Conservation (phyloP, 2,113 vertebrate species). For the Stigmatopora nigra region DNA sequence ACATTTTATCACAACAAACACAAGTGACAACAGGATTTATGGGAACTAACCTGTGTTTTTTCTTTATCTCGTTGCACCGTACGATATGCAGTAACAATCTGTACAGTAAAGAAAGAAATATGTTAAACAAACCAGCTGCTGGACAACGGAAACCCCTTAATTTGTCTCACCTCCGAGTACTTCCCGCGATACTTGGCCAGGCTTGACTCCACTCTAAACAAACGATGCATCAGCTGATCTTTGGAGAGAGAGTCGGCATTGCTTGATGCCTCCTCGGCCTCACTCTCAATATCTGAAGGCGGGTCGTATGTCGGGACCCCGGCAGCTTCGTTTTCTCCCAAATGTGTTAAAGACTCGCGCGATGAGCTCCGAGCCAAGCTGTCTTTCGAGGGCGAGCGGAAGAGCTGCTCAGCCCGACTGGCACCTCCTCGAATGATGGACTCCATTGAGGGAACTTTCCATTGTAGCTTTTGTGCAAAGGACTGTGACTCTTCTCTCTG, state of each 20-base stretch:
- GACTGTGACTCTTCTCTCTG: conserved; percentile 79
- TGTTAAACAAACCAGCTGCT: background rate
- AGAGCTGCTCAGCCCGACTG: conserved; percentile 76
- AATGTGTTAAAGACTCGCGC: conserved; percentile 80
- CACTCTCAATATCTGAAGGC: conserved; percentile 88
- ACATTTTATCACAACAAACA: background rate
- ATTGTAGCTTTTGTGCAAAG: conserved; percentile 85
- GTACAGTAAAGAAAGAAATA: background rate
- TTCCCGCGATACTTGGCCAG: conserved; percentile 82
- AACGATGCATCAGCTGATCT: conserved; percentile 79
- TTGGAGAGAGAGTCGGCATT: conserved; percentile 73
- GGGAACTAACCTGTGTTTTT: conserved; percentile 82
- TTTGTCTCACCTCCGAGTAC: conserved; percentile 80
- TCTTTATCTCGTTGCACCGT: conserved; percentile 87
- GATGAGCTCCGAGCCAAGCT: conserved; percentile 80
- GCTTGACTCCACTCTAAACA: conserved; percentile 79
- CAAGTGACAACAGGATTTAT: background rate
- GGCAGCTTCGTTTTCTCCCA: conserved; percentile 67
- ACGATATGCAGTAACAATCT: conserved; percentile 87
- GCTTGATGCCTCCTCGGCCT: conserved; percentile 77
- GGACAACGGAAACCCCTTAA: background rate
- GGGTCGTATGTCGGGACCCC: conserved; percentile 72
- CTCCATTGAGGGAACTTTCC: conserved; percentile 86
- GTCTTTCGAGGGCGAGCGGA: conserved; percentile 83
- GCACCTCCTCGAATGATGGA: conserved; percentile 84